These are phyloP conservation scores for Chloroceryle inda DNA, from an alignment of 2,797 vertebrate genomes.

Conservation along the genomic window DNA sequence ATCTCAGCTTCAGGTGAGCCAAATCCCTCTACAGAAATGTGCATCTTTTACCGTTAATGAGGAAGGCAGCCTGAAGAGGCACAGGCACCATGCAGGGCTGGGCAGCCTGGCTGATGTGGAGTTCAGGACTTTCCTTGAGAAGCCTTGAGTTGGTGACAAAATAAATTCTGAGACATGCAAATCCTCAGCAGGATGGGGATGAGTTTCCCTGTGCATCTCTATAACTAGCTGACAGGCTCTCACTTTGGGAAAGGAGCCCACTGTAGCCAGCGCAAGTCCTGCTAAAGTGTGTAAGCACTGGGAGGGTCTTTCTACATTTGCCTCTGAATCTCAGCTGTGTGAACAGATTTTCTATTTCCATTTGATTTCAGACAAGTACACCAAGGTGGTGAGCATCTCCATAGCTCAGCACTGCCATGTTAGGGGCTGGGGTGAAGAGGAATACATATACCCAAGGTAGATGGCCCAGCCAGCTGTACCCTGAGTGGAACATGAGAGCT, in stretches of 20 bases:
- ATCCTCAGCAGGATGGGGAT: neutral
- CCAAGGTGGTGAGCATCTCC: neutral
- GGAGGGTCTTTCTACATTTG: neutral
- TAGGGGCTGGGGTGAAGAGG: neutral
- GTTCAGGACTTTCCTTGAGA: neutral
- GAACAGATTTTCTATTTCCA: neutral
- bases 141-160: neutral
- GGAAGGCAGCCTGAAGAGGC: neutral
- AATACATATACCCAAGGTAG: neutral
- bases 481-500: rapidly evolving
- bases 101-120: neutral
- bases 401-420: neutral
- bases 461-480: neutral
- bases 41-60: neutral
- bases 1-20: neutral
- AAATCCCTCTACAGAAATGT: neutral
- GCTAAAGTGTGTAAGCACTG: neutral
- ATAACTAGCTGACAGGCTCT: neutral
- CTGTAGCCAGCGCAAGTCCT: neutral
- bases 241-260: neutral
- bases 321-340: neutral
- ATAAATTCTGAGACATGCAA: neutral
- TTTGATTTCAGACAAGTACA: neutral
- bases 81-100: neutral
- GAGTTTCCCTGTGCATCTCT: neutral